These are phyloP conservation scores for Eupithecia centaureata DNA, from an alignment of 2,888 invertebrate species.

Conservation along the genomic window DNA sequence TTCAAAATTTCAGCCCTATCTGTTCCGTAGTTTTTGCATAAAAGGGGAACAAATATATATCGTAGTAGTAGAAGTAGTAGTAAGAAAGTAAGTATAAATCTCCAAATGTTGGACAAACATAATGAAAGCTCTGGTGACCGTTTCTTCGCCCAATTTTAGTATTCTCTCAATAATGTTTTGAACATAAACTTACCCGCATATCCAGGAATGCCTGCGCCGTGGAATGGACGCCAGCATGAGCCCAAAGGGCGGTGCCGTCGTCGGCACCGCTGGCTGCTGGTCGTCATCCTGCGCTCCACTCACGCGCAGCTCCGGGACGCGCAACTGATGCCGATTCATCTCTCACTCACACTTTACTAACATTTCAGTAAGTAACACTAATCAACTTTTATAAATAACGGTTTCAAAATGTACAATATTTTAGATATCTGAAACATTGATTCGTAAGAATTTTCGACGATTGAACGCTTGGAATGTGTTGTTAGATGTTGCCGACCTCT, in stretches of 20 bases:
- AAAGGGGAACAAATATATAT: too few species aligned
- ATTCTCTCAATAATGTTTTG: neutral
- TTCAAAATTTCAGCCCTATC: too few species aligned
- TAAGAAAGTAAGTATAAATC: too few species aligned
- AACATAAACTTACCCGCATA: constrained; percentile 86
- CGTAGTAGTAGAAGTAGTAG: too few species aligned
- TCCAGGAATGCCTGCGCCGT: constrained; percentile 89
- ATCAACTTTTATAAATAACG: constrained; percentile 27
- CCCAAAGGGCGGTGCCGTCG: constrained; percentile 72
- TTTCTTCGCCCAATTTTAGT: neutral
- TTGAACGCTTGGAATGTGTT: constrained; percentile 52
- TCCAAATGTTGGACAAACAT: too few species aligned
- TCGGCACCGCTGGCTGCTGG: constrained; percentile 48
- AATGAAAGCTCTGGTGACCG: neutral
- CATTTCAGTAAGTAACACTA: constrained; percentile 35
- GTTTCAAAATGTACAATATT: constrained; percentile 13
- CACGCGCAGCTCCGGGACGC: constrained; percentile 88
- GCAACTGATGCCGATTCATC: constrained; percentile 84
- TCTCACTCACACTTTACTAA: constrained; percentile 66
- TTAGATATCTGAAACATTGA: constrained; percentile 18
- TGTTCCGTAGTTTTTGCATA: too few species aligned
- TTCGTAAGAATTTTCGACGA: constrained; percentile 9
- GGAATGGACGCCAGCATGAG: constrained; percentile 84
- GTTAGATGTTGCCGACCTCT: constrained; percentile 38
- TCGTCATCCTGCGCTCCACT: constrained; percentile 80